phyloP scores from a whole-genome alignment of 2,113 vertebrate genomes.

The Bubo blakistoni region DNA sequence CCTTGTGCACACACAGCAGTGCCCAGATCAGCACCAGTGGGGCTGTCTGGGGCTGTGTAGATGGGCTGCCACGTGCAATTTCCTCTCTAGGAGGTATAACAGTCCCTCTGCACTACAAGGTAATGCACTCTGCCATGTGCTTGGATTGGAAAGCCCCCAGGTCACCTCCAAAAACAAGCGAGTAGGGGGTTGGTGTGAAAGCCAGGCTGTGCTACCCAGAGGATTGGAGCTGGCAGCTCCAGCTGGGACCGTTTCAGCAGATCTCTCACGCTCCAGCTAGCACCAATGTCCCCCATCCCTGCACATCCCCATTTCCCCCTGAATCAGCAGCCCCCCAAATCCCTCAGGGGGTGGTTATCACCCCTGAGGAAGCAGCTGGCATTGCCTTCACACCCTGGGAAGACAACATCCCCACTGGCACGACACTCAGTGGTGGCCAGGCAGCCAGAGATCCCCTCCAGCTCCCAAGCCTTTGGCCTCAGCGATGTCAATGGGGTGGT shows the following conservation, averaged over 20 bases:
- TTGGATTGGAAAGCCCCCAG: neutral
- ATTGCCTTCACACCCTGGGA: neutral
- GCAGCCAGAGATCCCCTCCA: neutral
- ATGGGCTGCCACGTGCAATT: neutral
- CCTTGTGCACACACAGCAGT: neutral
- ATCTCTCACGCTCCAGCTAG: neutral
- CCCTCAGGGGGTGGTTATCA: neutral
- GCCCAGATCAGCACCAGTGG: too few species aligned
- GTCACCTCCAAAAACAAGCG: neutral
- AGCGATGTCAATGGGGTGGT: rapidly evolving
- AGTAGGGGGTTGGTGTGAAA: neutral
- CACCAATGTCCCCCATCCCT: neutral
- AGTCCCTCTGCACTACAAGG: neutral
- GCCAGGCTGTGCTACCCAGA: neutral
- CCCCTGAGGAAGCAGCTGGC: neutral
- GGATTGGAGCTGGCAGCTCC: neutral
- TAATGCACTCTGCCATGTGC: neutral
- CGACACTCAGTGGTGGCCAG: too few species aligned
- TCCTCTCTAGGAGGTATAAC: neutral
- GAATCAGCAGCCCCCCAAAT: neutral
- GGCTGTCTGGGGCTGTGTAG: neutral
- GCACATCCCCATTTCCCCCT: rapidly evolving
- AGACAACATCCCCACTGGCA: rapidly evolving
- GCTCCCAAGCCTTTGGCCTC: neutral
- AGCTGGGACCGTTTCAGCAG: neutral